Evolutionary conservation across 2,113 vertebrate genomes (phyloP).

Genomic region (Megaceryle maxima): DNA sequence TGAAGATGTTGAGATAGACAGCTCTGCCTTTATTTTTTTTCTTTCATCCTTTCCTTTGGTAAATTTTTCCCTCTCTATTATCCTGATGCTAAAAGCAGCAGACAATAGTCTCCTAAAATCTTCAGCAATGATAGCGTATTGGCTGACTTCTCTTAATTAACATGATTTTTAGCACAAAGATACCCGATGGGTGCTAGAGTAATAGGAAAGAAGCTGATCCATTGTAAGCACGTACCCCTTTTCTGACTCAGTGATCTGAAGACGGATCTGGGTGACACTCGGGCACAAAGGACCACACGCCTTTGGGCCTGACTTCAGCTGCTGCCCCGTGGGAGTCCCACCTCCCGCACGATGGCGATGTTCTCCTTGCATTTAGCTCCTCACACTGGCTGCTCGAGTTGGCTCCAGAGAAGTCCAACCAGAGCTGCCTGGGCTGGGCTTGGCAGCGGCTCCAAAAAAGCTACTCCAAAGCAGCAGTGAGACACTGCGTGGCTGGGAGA

Average conservation of each 20-base stretch:
- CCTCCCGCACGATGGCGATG: conserved; percentile 52
- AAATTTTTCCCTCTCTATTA: neutral
- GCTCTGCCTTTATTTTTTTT: neutral
- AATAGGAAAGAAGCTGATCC: neutral
- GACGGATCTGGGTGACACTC: fast-evolving
- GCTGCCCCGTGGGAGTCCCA: neutral
- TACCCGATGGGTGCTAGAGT: neutral
- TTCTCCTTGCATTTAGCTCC: neutral
- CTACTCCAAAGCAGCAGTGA: neutral
- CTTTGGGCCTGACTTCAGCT: fast-evolving
- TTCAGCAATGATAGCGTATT: neutral
- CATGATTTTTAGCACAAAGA: neutral
- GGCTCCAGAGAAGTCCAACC: fast-evolving
- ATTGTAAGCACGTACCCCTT: fast-evolving
- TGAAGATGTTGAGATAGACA: neutral
- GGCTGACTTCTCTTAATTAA: neutral
- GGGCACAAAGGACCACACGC: fast-evolving
- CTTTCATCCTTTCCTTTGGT: neutral
- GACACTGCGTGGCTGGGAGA: neutral
- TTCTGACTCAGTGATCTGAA: neutral
- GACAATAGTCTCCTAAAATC: neutral
- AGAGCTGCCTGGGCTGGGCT: neutral
- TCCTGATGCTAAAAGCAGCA: neutral
- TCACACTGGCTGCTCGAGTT: fast-evolving
- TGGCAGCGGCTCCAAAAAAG: neutral